Percentiles rank a stretch among this genome's conserved stretches.
Conservation (phyloP, 2,888 invertebrate species). For the Unio pictorum region DNA sequence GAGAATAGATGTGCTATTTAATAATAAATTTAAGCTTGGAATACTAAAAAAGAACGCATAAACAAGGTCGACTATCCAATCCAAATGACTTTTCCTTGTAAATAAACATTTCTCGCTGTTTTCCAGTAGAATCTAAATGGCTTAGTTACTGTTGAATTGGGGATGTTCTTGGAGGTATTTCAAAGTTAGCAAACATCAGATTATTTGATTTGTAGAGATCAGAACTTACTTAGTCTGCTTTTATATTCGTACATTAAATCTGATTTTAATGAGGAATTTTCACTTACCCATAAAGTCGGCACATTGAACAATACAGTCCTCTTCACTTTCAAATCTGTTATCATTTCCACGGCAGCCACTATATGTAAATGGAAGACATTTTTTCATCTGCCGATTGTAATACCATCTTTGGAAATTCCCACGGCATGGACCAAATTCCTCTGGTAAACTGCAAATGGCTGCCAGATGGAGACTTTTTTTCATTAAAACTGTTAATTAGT, state of each 20-base stretch:
- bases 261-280: background rate
- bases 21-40: too few species aligned
- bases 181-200: too few species aligned
- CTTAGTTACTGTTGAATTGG: too few species aligned
- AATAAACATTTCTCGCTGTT: too few species aligned
- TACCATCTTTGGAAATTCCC: conserved; percentile 91
- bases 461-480: conserved; percentile 17
- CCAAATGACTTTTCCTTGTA: too few species aligned
- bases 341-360: conserved; percentile 91
- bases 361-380: conserved; percentile 87
- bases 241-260: background rate
- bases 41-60: too few species aligned
- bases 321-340: conserved; percentile 83
- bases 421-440: conserved; percentile 88
- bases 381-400: conserved; percentile 80
- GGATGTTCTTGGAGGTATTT: too few species aligned
- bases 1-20: too few species aligned
- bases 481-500: too few species aligned
- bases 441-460: conserved; percentile 71
- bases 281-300: conserved; percentile 63
- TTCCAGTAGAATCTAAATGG: too few species aligned
- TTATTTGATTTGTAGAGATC: too few species aligned
- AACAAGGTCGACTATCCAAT: too few species aligned
- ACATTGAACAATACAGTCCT: conserved; percentile 71
- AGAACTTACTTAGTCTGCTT: background rate